A percentile compares a stretch with the other conserved stretches of the same genome.
Evolutionary conservation across 2,888 invertebrate genomes (phyloP).

Genomic region (Napeogenes sylphis): DNA sequence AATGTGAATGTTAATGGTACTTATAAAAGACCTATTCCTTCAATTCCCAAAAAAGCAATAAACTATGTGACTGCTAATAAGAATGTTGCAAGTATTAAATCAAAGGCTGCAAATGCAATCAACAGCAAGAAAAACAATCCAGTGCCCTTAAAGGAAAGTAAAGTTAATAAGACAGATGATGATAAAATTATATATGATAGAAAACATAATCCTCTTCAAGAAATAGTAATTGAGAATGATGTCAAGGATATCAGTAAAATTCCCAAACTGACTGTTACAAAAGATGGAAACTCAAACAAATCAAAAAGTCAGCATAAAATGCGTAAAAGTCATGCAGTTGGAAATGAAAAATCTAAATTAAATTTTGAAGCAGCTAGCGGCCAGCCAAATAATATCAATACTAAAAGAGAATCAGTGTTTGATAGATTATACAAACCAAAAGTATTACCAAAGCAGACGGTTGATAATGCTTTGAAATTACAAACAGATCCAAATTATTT

Average conservation of each 20-base stretch:
- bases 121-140: not conserved
- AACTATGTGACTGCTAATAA: conserved; percentile 8
- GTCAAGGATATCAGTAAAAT: not conserved
- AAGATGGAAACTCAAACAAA: conserved; percentile 6
- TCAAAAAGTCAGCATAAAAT: conserved; percentile 14
- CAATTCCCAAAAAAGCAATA: conserved; percentile 28
- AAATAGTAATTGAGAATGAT: not conserved
- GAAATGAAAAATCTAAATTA: conserved; percentile 26
- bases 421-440: conserved; percentile 66
- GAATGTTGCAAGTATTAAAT: not conserved
- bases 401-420: conserved; percentile 52
- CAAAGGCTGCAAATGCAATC: not conserved
- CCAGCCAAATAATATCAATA: conserved; percentile 30
- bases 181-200: not conserved
- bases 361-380: conserved; percentile 39
- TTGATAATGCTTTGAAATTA: conserved; percentile 44
- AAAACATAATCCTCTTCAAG: not conserved
- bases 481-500: conserved; percentile 50
- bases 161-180: not conserved
- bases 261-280: conserved; percentile 18
- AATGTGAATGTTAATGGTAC: conserved; percentile 3
- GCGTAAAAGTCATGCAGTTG: conserved; percentile 14
- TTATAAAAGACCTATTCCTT: conserved; percentile 36
- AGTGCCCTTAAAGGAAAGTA: not conserved
- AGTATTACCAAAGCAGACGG: conserved; percentile 33